phyloP scores from a whole-genome alignment of 2,113 vertebrate genomes.

The Hippopotamus amphibius region DNA sequence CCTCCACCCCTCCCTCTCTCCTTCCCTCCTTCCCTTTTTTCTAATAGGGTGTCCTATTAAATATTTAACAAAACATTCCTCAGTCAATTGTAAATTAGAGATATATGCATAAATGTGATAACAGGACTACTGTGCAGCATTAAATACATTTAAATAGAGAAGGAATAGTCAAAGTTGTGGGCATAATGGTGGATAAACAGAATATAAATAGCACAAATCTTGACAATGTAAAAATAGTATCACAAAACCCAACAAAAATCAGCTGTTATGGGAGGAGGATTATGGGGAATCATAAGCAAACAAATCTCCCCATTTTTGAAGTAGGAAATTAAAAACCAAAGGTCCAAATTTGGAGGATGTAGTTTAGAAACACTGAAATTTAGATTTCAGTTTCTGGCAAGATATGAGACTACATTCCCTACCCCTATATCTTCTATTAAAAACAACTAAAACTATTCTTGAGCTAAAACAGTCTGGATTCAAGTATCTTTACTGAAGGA shows the following conservation, averaged over 20 bases:
- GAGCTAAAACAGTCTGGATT: not conserved
- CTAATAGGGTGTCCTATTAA: no score
- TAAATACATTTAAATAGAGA: not conserved
- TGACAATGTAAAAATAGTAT: not conserved
- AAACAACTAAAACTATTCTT: not conserved
- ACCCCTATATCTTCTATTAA: fast-evolving
- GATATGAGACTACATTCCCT: not conserved
- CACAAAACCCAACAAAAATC: not conserved
- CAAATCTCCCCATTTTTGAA: not conserved
- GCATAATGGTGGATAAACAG: not conserved
- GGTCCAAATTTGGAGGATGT: not conserved
- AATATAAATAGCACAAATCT: not conserved
- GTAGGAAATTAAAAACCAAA: not conserved
- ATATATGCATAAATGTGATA: not conserved
- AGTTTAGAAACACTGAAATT: not conserved
- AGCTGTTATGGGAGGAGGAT: not conserved
- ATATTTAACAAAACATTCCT: no score
- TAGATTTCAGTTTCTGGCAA: not conserved
- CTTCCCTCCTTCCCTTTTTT: no score
- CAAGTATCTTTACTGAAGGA: not conserved
- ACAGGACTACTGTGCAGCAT: not conserved
- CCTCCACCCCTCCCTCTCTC: no score
- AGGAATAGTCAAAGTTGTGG: not conserved
- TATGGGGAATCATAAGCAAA: not conserved
- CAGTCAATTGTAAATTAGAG: not conserved